phyloP scores from a whole-genome alignment of 2,113 vertebrate genomes.

The Centropus bengalensis region DNA sequence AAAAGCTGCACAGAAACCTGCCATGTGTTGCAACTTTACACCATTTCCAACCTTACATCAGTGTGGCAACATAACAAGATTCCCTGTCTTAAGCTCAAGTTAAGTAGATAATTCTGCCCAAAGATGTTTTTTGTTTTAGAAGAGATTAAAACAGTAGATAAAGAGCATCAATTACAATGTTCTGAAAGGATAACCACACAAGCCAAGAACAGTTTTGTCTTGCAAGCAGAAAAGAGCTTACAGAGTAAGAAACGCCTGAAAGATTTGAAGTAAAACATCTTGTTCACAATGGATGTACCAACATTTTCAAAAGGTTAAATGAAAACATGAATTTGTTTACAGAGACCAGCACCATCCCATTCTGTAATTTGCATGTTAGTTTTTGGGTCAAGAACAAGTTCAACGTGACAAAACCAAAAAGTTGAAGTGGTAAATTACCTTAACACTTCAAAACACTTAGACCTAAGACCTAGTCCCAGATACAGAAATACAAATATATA shows the following conservation, averaged over 20 bases:
- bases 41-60: not conserved
- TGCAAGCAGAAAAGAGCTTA: not conserved
- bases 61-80: not conserved
- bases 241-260: accelerated
- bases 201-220: not conserved
- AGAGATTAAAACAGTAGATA: not conserved
- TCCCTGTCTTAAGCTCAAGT: not conserved
- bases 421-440: not conserved
- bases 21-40: not conserved
- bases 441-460: not conserved
- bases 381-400: not conserved
- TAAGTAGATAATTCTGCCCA: not conserved
- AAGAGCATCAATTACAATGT: not conserved
- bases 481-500: not conserved
- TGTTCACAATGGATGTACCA: not conserved
- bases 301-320: not conserved
- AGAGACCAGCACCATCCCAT: not conserved
- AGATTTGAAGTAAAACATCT: not conserved
- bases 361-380: not conserved
- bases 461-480: not conserved
- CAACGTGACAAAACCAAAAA: not conserved
- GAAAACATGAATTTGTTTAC: not conserved
- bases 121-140: not conserved
- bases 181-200: not conserved
- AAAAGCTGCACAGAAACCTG: not conserved